Percentiles rank a stretch among this genome's conserved stretches.
Evolutionary conservation across 2,113 vertebrate species (phyloP).

Genomic region (Sylvia atricapilla): DNA sequence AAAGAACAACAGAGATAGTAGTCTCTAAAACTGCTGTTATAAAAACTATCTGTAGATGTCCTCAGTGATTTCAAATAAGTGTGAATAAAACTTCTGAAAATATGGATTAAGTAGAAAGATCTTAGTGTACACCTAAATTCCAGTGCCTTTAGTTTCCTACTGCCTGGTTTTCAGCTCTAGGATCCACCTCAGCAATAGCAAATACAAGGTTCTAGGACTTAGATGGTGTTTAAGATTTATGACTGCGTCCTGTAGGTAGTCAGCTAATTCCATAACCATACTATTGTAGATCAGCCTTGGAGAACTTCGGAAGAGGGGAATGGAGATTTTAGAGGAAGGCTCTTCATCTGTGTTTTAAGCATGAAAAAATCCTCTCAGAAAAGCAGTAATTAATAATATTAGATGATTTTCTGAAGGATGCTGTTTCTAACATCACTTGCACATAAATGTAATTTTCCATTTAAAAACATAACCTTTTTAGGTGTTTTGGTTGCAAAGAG

Average conservation of each 20-base stretch:
- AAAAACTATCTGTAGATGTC: conserved; percentile 16
- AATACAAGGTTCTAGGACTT: background rate
- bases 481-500: background rate
- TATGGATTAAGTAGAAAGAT: background rate
- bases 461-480: background rate
- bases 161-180: background rate
- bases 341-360: background rate
- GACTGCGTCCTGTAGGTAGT: background rate
- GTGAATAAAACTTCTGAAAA: background rate
- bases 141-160: background rate
- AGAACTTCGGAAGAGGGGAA: background rate
- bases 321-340: background rate
- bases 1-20: background rate
- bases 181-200: background rate
- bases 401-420: background rate
- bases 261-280: background rate
- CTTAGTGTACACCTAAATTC: background rate
- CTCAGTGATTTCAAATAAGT: conserved; percentile 8
- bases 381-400: background rate
- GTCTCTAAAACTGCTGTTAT: background rate
- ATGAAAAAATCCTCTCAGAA: background rate
- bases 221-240: background rate
- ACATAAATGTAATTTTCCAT: background rate
- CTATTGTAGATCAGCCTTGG: background rate
- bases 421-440: background rate